A percentile compares a stretch with the other conserved stretches of the same genome.
Conservation (phyloP, 2,888 invertebrate species). For the Catocala fraxini region DNA sequence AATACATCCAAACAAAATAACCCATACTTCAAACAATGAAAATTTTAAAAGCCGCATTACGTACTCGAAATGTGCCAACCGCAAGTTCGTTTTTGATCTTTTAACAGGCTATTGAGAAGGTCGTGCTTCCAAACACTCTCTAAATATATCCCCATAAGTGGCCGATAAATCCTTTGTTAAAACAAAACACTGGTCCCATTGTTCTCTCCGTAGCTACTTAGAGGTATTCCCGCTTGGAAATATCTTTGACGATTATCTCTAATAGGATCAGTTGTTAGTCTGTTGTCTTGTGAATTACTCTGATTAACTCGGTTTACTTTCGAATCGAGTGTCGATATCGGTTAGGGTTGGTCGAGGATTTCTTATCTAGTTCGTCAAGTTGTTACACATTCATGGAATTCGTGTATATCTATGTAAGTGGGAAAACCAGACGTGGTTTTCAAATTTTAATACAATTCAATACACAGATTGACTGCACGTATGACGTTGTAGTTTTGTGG, state of each 20-base stretch:
- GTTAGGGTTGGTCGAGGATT: not conserved
- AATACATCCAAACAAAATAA: not conserved
- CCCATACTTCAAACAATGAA: constrained; percentile 7
- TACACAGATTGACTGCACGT: no score
- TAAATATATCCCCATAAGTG: constrained; percentile 48
- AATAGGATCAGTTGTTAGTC: constrained; percentile 54
- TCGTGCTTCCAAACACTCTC: constrained; percentile 28
- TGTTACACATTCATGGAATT: not conserved
- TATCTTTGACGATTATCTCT: constrained; percentile 57
- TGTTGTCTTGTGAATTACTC: constrained; percentile 46
- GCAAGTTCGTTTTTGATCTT: constrained; percentile 47
- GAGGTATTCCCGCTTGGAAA: constrained; percentile 32
- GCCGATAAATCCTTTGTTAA: constrained; percentile 54
- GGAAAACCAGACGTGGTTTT: no score
- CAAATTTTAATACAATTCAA: no score
- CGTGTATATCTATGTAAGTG: no score
- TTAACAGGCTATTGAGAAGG: constrained; percentile 40
- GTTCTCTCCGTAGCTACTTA: constrained; percentile 31
- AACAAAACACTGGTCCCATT: constrained; percentile 50
- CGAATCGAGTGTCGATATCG: constrained; percentile 27
- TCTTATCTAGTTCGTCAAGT: constrained; percentile 1
- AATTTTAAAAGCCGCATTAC: constrained; percentile 27
- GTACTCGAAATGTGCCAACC: constrained; percentile 27
- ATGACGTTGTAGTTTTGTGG: no score
- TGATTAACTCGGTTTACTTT: constrained; percentile 48